Percentiles rank a stretch among this genome's conserved stretches.
Evolutionary conservation across 2,888 invertebrate genomes (phyloP).

Genomic region (Deroplatys truncata): DNA sequence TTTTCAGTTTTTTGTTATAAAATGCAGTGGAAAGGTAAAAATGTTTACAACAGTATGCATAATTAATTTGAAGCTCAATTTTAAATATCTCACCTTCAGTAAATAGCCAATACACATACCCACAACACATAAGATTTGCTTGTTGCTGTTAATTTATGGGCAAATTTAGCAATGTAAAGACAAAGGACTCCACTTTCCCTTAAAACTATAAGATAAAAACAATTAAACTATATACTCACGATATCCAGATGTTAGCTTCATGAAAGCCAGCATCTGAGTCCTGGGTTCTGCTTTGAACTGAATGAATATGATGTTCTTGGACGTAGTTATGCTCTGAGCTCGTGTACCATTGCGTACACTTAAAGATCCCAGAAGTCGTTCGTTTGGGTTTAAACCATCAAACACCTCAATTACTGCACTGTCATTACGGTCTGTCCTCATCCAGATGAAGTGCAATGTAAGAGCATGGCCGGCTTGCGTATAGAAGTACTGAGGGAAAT

Average conservation of each 20-base stretch:
- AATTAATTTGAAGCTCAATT: too few species aligned
- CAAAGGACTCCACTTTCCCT: too few species aligned
- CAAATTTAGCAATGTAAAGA: too few species aligned
- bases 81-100: too few species aligned
- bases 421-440: conserved; percentile 70
- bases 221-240: conserved; percentile 45
- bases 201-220: too few species aligned
- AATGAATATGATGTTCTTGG: conserved; percentile 73
- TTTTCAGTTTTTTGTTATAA: too few species aligned
- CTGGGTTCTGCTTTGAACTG: conserved; percentile 70
- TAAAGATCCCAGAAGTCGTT: conserved; percentile 67
- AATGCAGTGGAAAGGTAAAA: too few species aligned
- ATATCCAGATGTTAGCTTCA: conserved; percentile 72
- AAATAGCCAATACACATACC: too few species aligned
- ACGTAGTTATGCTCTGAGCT: conserved; percentile 83
- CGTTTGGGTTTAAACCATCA: conserved; percentile 46
- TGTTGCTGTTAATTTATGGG: too few species aligned
- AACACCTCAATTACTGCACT: conserved; percentile 56
- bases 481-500: conserved; percentile 57
- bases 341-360: conserved; percentile 77
- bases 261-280: conserved; percentile 69
- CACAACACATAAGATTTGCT: too few species aligned
- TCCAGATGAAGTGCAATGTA: conserved; percentile 80
- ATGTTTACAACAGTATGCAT: too few species aligned
- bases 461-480: conserved; percentile 74